Base-by-base conservation (phyloP, 2,888 invertebrate genomes). In the Leptothorax acervorum region DNA sequence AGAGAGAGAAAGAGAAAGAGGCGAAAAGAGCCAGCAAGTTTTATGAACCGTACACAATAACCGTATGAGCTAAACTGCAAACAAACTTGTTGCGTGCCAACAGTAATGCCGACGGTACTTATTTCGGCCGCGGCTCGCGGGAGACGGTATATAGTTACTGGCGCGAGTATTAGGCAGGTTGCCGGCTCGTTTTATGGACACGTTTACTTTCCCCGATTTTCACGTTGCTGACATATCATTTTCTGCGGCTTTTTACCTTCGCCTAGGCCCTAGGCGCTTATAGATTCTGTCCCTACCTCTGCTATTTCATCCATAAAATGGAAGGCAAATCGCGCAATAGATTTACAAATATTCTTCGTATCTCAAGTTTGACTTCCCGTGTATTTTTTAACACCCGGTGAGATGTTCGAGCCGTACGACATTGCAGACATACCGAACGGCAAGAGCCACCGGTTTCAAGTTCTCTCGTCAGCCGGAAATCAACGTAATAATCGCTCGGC, bases 71-170 rank as follows among this genome's bases (percentile, higher is more conserved):
- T 83, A 79, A 83, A 84, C 68, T 83, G 65, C 65, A 42, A 75
- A 78, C 78, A 87, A 86, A 90, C 90, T 89, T 89, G 89, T 90
- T 89, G 88, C 89, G 87, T 84, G 85, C 75, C 84, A 66, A 85
- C 87, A 84, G 78, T 81, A 85, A 86, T 76, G 63, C 76, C 55
- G 82, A 55, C 45, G 75, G 51, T 75, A 63, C 62, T 86, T 62
- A 76, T 85, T 83, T 85, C 75, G 83, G 71, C 48, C 76, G 23
- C 15, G 42, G 45, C 42, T 45, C 48, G 23, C 76, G 62, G 42
- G 60, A 51, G 9, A 70, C 62, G 63, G 60, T 45, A 23, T 23
- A 23, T 23, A 63, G n/a, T 65, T 57, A 70, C 39, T 3, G 51
- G 66, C 55, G 55, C 42, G 74, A 35, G 31, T 53, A 86, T 63